phyloP scores from a whole-genome alignment of 2,888 invertebrate genomes.

The Helobdella robusta region DNA sequence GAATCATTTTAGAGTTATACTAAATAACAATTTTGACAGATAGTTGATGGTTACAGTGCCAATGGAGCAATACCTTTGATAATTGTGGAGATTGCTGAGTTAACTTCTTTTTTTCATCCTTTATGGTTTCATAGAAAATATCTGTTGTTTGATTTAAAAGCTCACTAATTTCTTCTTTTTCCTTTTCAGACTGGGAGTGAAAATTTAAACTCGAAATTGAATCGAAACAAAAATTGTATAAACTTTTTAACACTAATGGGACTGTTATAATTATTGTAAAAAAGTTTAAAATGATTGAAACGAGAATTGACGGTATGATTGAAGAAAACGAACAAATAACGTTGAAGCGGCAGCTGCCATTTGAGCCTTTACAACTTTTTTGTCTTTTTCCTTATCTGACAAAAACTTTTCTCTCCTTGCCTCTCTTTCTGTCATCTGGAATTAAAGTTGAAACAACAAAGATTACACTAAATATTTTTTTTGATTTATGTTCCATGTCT shows the following conservation, averaged over 20 bases:
- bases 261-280: too few species aligned
- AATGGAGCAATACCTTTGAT: too few species aligned
- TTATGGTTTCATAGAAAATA: conserved; percentile 19
- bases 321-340: not conserved
- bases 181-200: not conserved
- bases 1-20: too few species aligned
- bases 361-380: conserved; percentile 20
- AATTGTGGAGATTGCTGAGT: too few species aligned
- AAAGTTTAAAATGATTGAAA: not conserved
- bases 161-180: conserved; percentile 4
- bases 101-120: conserved; percentile 18
- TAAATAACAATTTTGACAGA: too few species aligned
- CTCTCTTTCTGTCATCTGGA: conserved; percentile 26
- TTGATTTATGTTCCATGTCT: not conserved
- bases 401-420: conserved; percentile 27
- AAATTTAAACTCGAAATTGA: not conserved
- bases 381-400: conserved; percentile 24
- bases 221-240: not conserved
- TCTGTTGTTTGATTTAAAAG: conserved; percentile 6
- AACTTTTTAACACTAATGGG: too few species aligned
- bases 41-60: too few species aligned
- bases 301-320: not conserved
- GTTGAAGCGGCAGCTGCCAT: too few species aligned
- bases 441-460: not conserved
- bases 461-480: not conserved